Evolutionary conservation across 2,113 vertebrate genomes (phyloP).

Genomic region (Poeciliopsis retropinna): DNA sequence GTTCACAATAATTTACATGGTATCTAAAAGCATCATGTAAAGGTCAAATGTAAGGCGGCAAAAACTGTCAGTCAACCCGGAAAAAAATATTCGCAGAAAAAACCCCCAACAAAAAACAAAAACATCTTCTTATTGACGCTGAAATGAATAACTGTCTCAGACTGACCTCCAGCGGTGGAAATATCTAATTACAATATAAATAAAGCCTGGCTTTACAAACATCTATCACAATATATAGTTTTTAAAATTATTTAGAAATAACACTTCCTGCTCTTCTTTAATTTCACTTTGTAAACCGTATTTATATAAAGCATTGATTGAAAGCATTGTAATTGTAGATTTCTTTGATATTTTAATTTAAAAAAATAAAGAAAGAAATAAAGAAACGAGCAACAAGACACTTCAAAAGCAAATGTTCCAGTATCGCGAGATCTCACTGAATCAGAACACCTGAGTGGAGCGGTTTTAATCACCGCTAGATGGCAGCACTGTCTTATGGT

Average conservation of each 20-base stretch:
- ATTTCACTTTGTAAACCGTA: not conserved
- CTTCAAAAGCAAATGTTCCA: not conserved
- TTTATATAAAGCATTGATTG: no score
- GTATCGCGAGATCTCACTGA: not conserved
- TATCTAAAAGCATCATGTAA: not conserved
- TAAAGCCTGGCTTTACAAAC: not conserved
- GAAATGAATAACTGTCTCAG: not conserved
- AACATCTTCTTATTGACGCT: no score
- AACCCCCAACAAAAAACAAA: no score
- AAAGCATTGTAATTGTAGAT: no score
- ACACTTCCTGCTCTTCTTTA: not conserved
- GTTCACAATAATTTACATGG: not conserved
- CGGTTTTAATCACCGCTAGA: slow-evolving; percentile 21
- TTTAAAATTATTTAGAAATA: not conserved
- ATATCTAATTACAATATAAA: slow-evolving; percentile 16
- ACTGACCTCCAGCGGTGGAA: slow-evolving; percentile 41
- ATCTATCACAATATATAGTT: no score
- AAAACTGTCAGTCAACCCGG: no score
- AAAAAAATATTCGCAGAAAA: no score
- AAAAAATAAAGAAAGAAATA: no score
- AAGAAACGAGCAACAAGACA: no score
- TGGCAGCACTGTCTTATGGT: slow-evolving; percentile 46
- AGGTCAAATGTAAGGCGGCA: no score
- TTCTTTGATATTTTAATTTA: no score
- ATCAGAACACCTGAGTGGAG: not conserved